A percentile compares a stretch with the other conserved stretches of the same genome.
These are phyloP conservation scores for Aythya baeri DNA, from an alignment of 2,113 vertebrate species.

Conservation along the genomic window DNA sequence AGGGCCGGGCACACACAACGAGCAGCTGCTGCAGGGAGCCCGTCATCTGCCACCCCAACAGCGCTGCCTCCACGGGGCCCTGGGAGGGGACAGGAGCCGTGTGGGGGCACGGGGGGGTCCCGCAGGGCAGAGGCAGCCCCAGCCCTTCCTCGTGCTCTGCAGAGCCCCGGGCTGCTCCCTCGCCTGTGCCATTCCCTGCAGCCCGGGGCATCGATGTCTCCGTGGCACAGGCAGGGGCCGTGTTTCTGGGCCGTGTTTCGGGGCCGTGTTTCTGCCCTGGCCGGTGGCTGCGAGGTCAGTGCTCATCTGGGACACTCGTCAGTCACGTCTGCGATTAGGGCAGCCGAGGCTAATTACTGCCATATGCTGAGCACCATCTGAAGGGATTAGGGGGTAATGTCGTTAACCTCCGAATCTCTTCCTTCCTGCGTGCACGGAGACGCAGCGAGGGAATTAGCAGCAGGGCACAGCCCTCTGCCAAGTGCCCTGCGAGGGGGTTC, in stretches of 20 bases:
- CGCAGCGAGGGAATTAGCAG: neutral
- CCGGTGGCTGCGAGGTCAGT: neutral
- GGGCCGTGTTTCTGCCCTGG: neutral
- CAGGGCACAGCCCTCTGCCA: neutral
- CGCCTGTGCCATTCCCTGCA: rapidly evolving
- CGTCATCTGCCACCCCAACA: rapidly evolving
- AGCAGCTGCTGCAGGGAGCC: neutral
- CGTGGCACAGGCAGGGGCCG: neutral
- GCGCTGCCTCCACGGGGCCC: rapidly evolving
- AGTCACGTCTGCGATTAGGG: conserved; percentile 20
- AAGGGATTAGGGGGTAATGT: conserved; percentile 62
- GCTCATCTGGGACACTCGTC: conserved; percentile 19
- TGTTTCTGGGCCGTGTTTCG: neutral
- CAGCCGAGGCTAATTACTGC: conserved; percentile 57
- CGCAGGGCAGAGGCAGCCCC: neutral
- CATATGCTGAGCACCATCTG: conserved; percentile 60
- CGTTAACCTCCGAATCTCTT: conserved; percentile 51
- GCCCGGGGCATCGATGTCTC: rapidly evolving
- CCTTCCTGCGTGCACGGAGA: neutral
- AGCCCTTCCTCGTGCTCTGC: neutral
- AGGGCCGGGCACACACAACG: neutral
- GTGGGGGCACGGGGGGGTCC: rapidly evolving
- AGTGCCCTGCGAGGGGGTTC: neutral
- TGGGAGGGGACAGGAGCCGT: neutral
- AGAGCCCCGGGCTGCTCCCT: neutral